A percentile compares a stretch with the other conserved stretches of the same genome.
Conservation (phyloP, 2,888 invertebrate genomes). For the Pandemis cinnamomeana region DNA sequence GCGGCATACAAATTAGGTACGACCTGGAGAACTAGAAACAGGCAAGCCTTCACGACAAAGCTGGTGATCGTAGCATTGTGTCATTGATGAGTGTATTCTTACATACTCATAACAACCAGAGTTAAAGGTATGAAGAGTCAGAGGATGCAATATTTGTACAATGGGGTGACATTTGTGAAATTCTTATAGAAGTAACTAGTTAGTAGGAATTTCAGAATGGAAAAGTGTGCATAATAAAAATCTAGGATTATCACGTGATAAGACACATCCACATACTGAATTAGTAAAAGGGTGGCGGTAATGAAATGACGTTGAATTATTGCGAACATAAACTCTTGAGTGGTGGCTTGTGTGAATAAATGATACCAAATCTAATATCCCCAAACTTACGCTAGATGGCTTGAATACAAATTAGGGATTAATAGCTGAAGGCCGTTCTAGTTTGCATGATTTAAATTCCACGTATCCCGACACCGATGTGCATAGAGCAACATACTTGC, state of each 20-base stretch:
- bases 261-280: background rate
- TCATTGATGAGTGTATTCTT: background rate
- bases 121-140: slow-evolving; percentile 3
- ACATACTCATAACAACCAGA: slow-evolving; percentile 7
- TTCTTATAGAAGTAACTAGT: no score
- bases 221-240: background rate
- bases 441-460: background rate
- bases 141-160: background rate
- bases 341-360: slow-evolving; percentile 30
- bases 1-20: slow-evolving; percentile 35
- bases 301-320: slow-evolving; percentile 30
- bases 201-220: no score
- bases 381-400: slow-evolving; percentile 28
- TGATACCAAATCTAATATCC: slow-evolving; percentile 21
- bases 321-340: slow-evolving; percentile 33
- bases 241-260: slow-evolving; percentile 1
- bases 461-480: slow-evolving; percentile 1
- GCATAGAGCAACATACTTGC: background rate
- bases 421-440: slow-evolving; percentile 24
- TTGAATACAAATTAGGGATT: slow-evolving; percentile 37
- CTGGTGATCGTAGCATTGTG: background rate
- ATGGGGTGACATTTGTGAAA: background rate
- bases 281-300: slow-evolving; percentile 16
- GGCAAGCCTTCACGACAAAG: slow-evolving; percentile 11
- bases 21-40: slow-evolving; percentile 18